Evolutionary conservation across 2,113 vertebrate genomes (phyloP).

Genomic region (Salvelinus alpinus): DNA sequence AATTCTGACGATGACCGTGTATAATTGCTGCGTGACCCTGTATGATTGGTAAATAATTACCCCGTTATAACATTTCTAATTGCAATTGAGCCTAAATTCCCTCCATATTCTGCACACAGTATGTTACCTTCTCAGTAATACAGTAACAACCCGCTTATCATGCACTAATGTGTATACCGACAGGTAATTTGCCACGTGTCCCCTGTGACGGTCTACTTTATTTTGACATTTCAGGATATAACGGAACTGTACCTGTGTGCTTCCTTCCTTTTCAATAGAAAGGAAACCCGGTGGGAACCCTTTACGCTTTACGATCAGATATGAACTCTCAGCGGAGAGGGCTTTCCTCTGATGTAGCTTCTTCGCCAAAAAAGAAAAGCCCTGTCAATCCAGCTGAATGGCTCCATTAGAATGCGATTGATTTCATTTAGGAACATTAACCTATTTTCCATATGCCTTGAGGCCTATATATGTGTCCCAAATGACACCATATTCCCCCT

Average conservation of each 20-base stretch:
- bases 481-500: too few relatives aligned
- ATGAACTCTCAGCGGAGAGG: not conserved
- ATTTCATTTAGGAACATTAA: conserved; percentile 28
- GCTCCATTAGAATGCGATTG: conserved; percentile 46
- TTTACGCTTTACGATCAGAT: not conserved
- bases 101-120: too few relatives aligned
- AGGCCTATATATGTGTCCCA: not conserved
- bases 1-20: too few relatives aligned
- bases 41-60: too few relatives aligned
- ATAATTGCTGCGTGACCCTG: too few relatives aligned
- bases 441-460: conserved; percentile 20
- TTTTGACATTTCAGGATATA: not conserved
- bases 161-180: too few relatives aligned
- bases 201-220: not conserved
- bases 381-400: conserved; percentile 27
- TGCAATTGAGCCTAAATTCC: too few relatives aligned
- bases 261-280: not conserved
- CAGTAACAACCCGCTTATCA: too few relatives aligned
- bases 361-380: conserved; percentile 12
- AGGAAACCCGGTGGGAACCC: too few relatives aligned
- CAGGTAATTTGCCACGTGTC: too few relatives aligned
- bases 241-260: not conserved
- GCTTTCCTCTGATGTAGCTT: not conserved
- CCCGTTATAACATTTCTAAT: too few relatives aligned
- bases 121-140: too few relatives aligned